A percentile compares a stretch with the other conserved stretches of the same genome.
Evolutionary conservation across 2,888 invertebrate species (phyloP).

Genomic region (Troides aeacus): DNA sequence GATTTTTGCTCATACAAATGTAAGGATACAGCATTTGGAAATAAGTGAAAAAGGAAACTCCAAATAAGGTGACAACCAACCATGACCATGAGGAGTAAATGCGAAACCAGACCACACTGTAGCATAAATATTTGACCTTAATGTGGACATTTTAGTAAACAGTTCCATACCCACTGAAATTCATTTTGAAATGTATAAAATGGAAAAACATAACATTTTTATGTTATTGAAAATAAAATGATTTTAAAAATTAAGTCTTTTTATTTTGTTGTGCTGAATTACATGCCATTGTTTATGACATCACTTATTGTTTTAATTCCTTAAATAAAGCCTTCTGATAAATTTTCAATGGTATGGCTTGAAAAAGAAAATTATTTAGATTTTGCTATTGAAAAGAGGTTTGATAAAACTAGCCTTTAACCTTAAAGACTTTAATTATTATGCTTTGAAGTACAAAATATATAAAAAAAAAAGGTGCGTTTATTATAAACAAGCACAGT

Average conservation of each 20-base stretch:
- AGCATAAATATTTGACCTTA: conserved; percentile 66
- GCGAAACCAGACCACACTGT: conserved; percentile 72
- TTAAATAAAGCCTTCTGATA: neutral
- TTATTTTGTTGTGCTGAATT: conserved; percentile 30
- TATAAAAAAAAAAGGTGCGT: no score
- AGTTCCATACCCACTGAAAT: conserved; percentile 71
- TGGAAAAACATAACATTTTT: conserved; percentile 79
- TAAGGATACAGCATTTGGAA: conserved; percentile 72
- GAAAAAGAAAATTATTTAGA: no score
- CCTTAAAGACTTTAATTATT: no score
- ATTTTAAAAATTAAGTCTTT: conserved; percentile 69
- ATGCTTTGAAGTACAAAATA: no score
- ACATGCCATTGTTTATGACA: neutral
- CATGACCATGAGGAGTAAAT: conserved; percentile 59
- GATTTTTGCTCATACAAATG: conserved; percentile 70
- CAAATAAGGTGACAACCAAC: conserved; percentile 54
- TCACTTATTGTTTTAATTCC: neutral
- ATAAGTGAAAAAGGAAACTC: conserved; percentile 76
- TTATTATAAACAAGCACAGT: no score
- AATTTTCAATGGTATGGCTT: neutral
- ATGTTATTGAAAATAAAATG: conserved; percentile 82
- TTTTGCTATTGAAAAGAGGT: no score
- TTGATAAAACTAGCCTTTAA: no score
- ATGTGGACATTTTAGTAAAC: conserved; percentile 71
- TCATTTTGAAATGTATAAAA: conserved; percentile 77